These are phyloP conservation scores for Drosophila prostipennis DNA, from an alignment of 2,888 invertebrate genomes.

Conservation along the genomic window DNA sequence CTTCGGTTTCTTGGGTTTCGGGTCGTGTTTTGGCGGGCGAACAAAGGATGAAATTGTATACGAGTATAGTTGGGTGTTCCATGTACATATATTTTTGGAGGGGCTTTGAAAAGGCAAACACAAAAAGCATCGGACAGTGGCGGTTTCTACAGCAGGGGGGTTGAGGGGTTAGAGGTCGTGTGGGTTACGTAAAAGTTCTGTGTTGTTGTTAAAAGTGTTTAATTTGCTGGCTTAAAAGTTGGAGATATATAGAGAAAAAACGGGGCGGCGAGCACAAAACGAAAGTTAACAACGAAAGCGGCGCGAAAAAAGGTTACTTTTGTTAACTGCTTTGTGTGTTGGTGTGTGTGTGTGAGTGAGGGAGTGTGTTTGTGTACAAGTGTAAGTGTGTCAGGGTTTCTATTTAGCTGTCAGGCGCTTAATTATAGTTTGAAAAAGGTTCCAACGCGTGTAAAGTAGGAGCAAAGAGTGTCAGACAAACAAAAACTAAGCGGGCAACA, in stretches of 20 bases:
- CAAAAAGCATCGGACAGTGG: constrained; percentile 44
- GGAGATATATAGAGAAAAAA: constrained; percentile 42
- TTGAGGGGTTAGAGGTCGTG: neutral
- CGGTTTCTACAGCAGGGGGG: constrained; percentile 26
- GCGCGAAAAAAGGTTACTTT: constrained; percentile 63
- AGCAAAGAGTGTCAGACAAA: constrained; percentile 54
- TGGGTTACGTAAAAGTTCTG: constrained; percentile 56
- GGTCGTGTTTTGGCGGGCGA: constrained; percentile 50
- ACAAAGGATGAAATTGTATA: constrained; percentile 44
- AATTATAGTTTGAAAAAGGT: constrained; percentile 51
- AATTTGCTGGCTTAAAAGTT: constrained; percentile 78
- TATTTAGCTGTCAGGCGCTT: constrained; percentile 54
- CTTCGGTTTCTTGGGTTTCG: constrained; percentile 56
- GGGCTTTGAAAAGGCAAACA: constrained; percentile 35
- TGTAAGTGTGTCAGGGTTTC: constrained; percentile 46
- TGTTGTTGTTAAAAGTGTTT: constrained; percentile 76
- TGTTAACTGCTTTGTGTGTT: constrained; percentile 48
- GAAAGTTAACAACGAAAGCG: constrained; percentile 48
- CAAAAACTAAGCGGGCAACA: constrained; percentile 41
- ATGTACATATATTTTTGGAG: constrained; percentile 7
- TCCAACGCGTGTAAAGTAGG: constrained; percentile 39
- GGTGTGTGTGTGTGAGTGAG: constrained; percentile 24
- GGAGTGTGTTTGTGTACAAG: neutral
- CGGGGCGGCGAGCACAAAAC: constrained; percentile 46
- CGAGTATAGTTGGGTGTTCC: constrained; percentile 8